Evolutionary conservation across 1,140 invertebrate genomes (phyloP), one percentile per base, ranked within the genome.

Genomic region (Orussus abietinus): DNA sequence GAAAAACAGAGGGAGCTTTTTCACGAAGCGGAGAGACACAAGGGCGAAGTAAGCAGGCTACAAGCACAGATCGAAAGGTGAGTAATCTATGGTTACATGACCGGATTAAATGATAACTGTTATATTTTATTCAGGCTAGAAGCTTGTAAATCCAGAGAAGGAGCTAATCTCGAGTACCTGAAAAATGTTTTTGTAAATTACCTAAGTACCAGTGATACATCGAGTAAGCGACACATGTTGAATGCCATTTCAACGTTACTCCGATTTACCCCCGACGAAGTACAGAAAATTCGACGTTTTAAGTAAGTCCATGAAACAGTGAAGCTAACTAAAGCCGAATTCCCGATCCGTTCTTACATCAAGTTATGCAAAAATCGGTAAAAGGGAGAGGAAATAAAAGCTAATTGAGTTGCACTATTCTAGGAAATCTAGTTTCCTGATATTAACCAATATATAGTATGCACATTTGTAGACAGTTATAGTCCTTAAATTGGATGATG

Each of bases 151-250:
- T 85, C 84, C 3, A 72, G 88, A 13, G 88, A 91, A 69, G 86
- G 87, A 6, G 88, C 88, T 0, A 92, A 92, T 73, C 66, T 92
- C 28, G 90, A 92, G 62, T 93, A 94, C 62, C 64, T 94, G 43
- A 94, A 94, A 66, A 94, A 94, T 72, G 90, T 94, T 5, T 82
- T 92, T 28, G 78, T 90, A 12, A 86, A 86, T 47, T 93, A 84
- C 61, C 75, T 94, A 35, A 76, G 83, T n/a, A 83, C 81, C 7
- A 76, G 71, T 1, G 86, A 90, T 62, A 61, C 69, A 9, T 77
- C 77, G 4, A 83, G 82, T 5, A 81, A 84, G 51, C 76, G 79
- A 13, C 87, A 91, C 57, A 92, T 92, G 88, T 56, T 92, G 9
- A 92, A 92, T 72, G 90, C 90, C 1, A 92, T 93, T 42, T 82